Base-by-base conservation (phyloP, 2,888 invertebrate genomes). In the Podotricha telesiphe region DNA sequence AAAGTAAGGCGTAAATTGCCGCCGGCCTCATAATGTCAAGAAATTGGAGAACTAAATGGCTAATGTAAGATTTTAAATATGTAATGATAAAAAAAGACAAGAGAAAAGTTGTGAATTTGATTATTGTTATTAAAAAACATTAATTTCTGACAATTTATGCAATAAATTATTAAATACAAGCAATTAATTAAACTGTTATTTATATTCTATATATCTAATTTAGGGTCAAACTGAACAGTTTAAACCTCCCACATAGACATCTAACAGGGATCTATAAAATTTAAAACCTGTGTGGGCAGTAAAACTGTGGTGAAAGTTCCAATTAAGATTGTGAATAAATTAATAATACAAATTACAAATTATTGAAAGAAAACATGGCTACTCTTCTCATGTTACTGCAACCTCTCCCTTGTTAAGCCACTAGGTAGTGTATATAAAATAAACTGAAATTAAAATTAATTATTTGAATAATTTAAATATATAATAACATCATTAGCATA, bases 291-390 rank as follows among this genome's bases (percentile, higher is more conserved):
- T 34, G 34, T 53, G 4, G 53, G 53, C 34, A 34, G 17, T 10
- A 53, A 53, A n/a, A n/a, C 34, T 53, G 10, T n/a, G 53, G 17
- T 53, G 28, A 53, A 34, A 53, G 53, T 10, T 34, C 17, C 28
- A 53, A 53, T 34, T 53, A 17, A 22, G 15, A 2, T 28, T n/a
- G 10, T n/a, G 17, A 53, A 17, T 53, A 28, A n/a, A 28, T 53
- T 10, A 3, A n/a, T 20, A 20, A 1, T 48, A 11, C 6, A 19
- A 4, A 28, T 28, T 4, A 28, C 6, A 37, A 37, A 7, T 37
- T 8, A 7, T 42, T 13, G 1, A 13, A 42, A 42, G 13, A 1
- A 13, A 42, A 42, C 13, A 42, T 42, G 7, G 7, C 10, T 13
- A 4, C 42, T 13, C 42, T 42, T 42, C 42, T 42, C 37, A 37